Percentiles rank a stretch among this genome's conserved stretches.
Evolutionary conservation across 2,113 vertebrate species (phyloP).

Genomic region (Brachypteracias leptosomus): DNA sequence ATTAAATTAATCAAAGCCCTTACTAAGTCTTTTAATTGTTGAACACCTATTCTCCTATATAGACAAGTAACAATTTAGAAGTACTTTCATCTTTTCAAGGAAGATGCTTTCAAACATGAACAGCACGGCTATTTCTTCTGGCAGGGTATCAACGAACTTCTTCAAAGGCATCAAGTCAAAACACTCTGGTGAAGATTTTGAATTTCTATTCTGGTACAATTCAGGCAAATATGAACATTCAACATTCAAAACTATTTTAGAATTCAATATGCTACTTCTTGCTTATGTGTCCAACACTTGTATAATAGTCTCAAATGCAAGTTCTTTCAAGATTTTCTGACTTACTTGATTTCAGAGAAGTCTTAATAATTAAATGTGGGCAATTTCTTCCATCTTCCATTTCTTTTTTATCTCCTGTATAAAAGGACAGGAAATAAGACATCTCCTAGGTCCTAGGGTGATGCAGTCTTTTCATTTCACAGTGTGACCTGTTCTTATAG

Average conservation of each 20-base stretch:
- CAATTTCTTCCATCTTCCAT: not conserved
- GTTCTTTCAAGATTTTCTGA: not conserved
- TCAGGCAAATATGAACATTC: not conserved
- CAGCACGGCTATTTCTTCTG: slow-evolving; percentile 18
- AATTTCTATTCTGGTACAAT: not conserved
- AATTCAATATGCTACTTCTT: not conserved
- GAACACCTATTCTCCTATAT: not conserved
- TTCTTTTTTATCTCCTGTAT: not conserved
- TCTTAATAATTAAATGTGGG: not conserved
- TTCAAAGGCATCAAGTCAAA: slow-evolving; percentile 36
- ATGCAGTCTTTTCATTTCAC: not conserved
- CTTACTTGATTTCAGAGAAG: not conserved
- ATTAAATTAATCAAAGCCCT: not conserved
- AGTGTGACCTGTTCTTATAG: fast-evolving
- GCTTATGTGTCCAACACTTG: not conserved
- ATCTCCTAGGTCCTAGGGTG: not conserved
- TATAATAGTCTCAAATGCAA: not conserved
- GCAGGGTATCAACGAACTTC: not conserved
- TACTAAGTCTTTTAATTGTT: not conserved
- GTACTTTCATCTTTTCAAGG: not conserved
- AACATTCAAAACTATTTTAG: not conserved
- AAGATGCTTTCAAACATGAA: slow-evolving; percentile 27
- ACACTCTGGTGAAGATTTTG: not conserved
- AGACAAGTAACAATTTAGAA: not conserved
- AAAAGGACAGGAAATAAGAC: not conserved